These are phyloP conservation scores for Hydrophis major DNA, from an alignment of 2,797 vertebrate genomes.

Conservation along the genomic window DNA sequence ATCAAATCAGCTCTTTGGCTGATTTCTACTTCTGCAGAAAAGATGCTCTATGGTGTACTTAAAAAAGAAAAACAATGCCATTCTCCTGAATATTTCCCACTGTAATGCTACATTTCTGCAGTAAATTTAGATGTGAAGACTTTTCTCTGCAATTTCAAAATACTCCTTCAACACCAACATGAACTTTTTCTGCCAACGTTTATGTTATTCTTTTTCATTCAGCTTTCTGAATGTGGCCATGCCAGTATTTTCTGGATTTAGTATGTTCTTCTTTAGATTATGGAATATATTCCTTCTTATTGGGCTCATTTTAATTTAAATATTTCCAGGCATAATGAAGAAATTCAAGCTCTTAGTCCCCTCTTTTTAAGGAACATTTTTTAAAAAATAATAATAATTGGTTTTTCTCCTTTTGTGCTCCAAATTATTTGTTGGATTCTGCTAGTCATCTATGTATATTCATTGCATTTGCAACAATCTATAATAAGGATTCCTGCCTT, in stretches of 20 bases:
- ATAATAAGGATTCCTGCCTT: not conserved
- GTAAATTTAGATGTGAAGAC: not conserved
- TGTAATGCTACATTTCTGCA: not conserved
- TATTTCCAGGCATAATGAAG: not conserved
- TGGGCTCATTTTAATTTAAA: not conserved
- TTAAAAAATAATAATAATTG: not conserved
- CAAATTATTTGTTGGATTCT: not conserved
- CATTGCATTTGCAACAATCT: not conserved
- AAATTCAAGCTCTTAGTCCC: not conserved
- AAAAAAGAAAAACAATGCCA: not conserved
- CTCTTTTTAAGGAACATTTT: not conserved
- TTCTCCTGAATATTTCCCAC: not conserved
- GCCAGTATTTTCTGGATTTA: not conserved
- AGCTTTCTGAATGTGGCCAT: not conserved
- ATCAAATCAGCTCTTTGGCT: not conserved
- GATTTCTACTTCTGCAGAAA: not conserved
- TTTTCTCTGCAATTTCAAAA: not conserved
- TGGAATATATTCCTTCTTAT: not conserved
- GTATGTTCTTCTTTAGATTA: not conserved
- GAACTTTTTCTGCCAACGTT: not conserved
- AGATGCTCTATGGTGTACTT: not conserved
- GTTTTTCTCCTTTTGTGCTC: not conserved
- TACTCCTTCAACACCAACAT: not conserved
- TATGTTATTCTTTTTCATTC: not conserved
- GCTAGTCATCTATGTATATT: not conserved